A percentile compares a stretch with the other conserved stretches of the same genome.
phyloP scores from a whole-genome alignment of 2,797 vertebrate species.

The Buphagus erythrorhynchus region DNA sequence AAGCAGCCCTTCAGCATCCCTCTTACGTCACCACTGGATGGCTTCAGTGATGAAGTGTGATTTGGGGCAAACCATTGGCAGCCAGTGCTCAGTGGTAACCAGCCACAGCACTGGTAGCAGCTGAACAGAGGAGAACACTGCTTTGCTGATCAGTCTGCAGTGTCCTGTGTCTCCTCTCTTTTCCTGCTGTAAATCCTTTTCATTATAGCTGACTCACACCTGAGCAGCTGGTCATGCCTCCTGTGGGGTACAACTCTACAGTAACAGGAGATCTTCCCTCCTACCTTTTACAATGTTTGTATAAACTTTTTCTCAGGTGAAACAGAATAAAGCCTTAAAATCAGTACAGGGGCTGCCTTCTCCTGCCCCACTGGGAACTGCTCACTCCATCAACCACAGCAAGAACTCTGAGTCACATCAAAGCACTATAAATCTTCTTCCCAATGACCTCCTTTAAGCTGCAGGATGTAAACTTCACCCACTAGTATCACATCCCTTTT shows the following conservation, averaged over 20 bases:
- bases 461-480: not conserved
- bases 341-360: not conserved
- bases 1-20: accelerated
- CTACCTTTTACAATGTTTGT: not conserved
- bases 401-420: not conserved
- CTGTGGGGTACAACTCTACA: not conserved
- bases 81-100: not conserved
- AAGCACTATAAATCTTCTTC: not conserved
- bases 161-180: not conserved
- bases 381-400: not conserved
- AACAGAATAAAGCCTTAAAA: not conserved
- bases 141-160: not conserved
- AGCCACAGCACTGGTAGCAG: not conserved
- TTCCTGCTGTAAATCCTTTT: not conserved
- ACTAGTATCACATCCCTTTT: not conserved
- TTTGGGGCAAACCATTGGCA: accelerated
- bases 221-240: not conserved
- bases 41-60: not conserved
- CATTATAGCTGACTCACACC: not conserved
- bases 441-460: not conserved
- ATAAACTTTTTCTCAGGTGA: not conserved
- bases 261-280: not conserved
- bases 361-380: not conserved
- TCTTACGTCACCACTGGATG: not conserved
- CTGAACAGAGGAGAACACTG: not conserved